Base-by-base conservation (phyloP, 2,888 invertebrate genomes). In the Chalcis sispes region DNA sequence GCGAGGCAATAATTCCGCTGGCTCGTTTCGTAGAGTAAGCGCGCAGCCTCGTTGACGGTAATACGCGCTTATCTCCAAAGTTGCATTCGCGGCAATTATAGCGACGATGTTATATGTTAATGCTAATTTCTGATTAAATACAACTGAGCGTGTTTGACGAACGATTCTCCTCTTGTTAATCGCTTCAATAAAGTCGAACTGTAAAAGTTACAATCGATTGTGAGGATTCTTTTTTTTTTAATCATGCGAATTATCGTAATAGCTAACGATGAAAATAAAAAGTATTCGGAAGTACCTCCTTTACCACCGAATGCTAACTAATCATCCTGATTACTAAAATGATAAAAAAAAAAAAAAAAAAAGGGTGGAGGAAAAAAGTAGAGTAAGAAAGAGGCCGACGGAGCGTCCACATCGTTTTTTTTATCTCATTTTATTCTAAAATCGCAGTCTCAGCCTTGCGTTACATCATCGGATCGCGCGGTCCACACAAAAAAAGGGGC, bases 31-130 rank as follows among this genome's bases (percentile, higher is more conserved):
- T n/a, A 50, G 59, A 66, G 72, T 72, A 58, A 15, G 58, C 36
- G 58, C 58, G 46, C 42, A 66, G 59, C 65, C 46, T n/a, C n/a
- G 46, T n/a, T 40, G 72, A 50, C 65, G 50, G 58, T 56, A 58
- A 72, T 66, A 59, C 72, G 50, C 27, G 65, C 72, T 72, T 72
- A 72, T 72, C 72, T 66, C 40, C 25, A 40, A 72, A 66, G 65
- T 65, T 65, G 50, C 67, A 67, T 61, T 67, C 54, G 67, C 40
- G 67, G 73, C 61, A 74, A 74, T 74, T 67, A 74, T 61, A 61
- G 54, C 46, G 61, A 74, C 73, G 67, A 67, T 74, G 20, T 8
- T 13, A 40, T 52, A 25, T 70, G 48, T 70, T 18, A 61, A 69
- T 2, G 42, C 8, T 13, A 5, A 42, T n/a, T n/a, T n/a, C n/a